Evolutionary conservation across 2,888 invertebrate species (phyloP), one percentile per base, ranked within the genome.

Genomic region (Pristionchus mayeri): DNA sequence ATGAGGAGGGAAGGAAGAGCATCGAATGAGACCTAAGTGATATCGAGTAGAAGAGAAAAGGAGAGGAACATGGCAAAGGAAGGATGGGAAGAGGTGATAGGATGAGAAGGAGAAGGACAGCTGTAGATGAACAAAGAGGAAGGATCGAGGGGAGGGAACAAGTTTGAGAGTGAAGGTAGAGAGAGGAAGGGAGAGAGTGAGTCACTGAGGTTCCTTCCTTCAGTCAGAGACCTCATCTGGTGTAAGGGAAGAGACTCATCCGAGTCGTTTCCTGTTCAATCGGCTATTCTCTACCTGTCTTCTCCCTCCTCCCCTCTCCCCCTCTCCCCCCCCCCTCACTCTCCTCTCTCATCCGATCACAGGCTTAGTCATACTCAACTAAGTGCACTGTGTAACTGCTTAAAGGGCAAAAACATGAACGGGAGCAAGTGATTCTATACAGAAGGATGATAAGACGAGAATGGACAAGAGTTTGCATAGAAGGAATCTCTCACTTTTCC

Each of bases 161-260:
- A 79, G 79, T 79, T 79, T 79, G 79, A 52, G 40, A 34, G 50
- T 13, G 34, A 54, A 37, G 52, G 54, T 79, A 40, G n/a, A 37
- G 40, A 54, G 79, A 54, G 79, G 24, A 79, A 54, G 34, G 79
- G 27, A 27, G 52, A 30, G 30, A 52, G 13, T 50, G 54, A 79
- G 54, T 79, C 21, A 37, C 2, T 24, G 24, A n/a, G 48, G 16
- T 40, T 11, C 18, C 24, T 16, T 44, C 44, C 24, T 24, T 16
- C 16, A 75, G n/a, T 30, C 16, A 24, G 37, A 37, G 11, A 27
- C 44, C 40, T 7, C 48, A 27, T 44, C 24, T 75, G 40, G 75
- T 37, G 79, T 50, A 81, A 81, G 81, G 81, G 21, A 21, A 60
- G 81, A 60, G 44, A 44, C n/a, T 81, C 40, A 44, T 81, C 63